A percentile compares a stretch with the other conserved stretches of the same genome.
Evolutionary conservation across 1,140 invertebrate genomes (phyloP).

Genomic region (Drosophila eugracilis): DNA sequence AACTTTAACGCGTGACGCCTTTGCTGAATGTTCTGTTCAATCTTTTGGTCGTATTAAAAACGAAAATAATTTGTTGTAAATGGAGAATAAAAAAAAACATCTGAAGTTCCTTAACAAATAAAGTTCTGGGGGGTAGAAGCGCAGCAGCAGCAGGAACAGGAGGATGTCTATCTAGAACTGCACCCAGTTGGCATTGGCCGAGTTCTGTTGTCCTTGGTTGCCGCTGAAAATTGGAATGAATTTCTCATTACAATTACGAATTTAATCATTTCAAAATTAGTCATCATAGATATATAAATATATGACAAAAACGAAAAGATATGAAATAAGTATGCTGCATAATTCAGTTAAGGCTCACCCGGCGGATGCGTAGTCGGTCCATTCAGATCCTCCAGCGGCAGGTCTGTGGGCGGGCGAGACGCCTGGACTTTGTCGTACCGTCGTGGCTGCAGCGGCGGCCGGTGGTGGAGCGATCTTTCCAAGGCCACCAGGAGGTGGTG

Average conservation of each 20-base stretch:
- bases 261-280: not conserved
- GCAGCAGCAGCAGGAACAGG: constrained; percentile 40
- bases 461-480: constrained; percentile 93
- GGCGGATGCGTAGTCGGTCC: constrained; percentile 93
- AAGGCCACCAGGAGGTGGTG: constrained; percentile 84
- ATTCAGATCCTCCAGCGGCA: constrained; percentile 87
- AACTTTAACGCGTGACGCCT: constrained; percentile 65
- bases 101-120: constrained; percentile 27
- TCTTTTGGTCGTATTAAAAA: constrained; percentile 30
- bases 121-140: constrained; percentile 15
- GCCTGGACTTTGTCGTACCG: constrained; percentile 87
- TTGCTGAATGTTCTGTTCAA: constrained; percentile 33
- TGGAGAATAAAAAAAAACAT: constrained; percentile 14
- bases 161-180: constrained; percentile 87
- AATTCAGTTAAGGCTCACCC: constrained; percentile 84
- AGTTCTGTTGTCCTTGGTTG: constrained; percentile 85
- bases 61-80: constrained; percentile 11
- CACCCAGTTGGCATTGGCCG: constrained; percentile 89
- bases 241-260: not conserved
- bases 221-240: constrained; percentile 76
- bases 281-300: not conserved
- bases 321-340: no score
- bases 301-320: no score
- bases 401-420: constrained; percentile 90
- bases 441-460: constrained; percentile 90